A percentile compares a stretch with the other conserved stretches of the same genome.
Conservation (phyloP, 2,888 invertebrate species). For the Bursaphelenchus okinawaensis region DNA sequence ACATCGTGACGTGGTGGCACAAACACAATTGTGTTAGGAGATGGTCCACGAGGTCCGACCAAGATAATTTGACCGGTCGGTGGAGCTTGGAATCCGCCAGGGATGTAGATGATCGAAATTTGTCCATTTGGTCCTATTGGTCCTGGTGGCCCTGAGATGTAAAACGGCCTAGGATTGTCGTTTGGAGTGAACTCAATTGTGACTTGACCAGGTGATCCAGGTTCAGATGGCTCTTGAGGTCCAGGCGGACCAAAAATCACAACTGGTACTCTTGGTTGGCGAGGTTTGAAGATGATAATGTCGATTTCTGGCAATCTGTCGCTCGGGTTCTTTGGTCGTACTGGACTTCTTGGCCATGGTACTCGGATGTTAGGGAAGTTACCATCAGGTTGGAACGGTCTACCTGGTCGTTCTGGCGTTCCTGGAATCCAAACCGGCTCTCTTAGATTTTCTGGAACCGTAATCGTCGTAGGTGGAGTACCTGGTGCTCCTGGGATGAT, state of each 20-base stretch:
- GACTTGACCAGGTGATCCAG: background rate
- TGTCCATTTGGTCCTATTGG: background rate
- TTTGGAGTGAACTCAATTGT: too few species aligned
- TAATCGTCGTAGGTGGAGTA: background rate
- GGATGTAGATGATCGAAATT: background rate
- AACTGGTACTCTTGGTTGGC: background rate
- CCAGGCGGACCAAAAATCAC: background rate
- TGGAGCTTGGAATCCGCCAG: background rate
- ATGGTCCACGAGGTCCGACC: background rate
- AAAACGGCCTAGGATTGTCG: too few species aligned
- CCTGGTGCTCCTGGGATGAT: background rate
- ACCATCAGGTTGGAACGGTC: background rate
- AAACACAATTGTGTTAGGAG: background rate
- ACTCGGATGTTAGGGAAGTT: background rate
- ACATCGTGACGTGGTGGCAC: background rate
- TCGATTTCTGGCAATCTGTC: background rate
- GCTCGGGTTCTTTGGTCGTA: background rate
- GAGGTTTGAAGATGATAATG: background rate
- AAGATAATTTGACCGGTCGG: background rate
- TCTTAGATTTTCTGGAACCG: background rate
- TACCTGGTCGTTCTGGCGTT: background rate
- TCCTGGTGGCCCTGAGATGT: background rate
- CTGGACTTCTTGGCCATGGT: background rate
- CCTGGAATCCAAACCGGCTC: background rate
- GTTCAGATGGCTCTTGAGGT: background rate